Evolutionary conservation across 2,113 vertebrate genomes (phyloP), one percentile per base, ranked within the genome.

Genomic region (Panthera uncia): DNA sequence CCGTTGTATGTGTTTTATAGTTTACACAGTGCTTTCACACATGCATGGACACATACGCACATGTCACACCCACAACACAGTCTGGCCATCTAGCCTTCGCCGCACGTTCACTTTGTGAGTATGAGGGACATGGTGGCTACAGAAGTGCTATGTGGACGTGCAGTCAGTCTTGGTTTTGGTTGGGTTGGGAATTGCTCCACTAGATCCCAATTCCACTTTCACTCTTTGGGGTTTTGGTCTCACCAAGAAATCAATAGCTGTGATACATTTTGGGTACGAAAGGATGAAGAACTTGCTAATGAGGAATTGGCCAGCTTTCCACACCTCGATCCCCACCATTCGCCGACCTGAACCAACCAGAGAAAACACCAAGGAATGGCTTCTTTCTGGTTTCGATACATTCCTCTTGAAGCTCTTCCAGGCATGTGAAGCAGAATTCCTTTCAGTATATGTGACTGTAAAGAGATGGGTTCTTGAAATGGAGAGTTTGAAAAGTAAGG

Each of bases 401-500:
- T 86, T 89, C 90, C 83, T 79, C 63, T 31, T 87, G 92, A 92
- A 5, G n/a, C 71, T 84, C 66, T 88, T 91, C 71, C 52, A 94
- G 65, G 18, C 82, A 45, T n/a, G 33, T 21, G 45, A 82, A 79
- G 45, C 36, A n/a, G 92, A 89, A 94, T 93, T 96, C 94, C 68
- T 97, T 97, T 94, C 27, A 36, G 79, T 74, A 41, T 74, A 55
- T 76, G 79, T 87, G 92, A 83, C 45, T 80, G 38, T 80, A 79
- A 97, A 93, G 94, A 91, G 79, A 95, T 84, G 95, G 31, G 13
- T 89, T 89, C 89, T 93, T 95, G 79, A 92, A 57, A 73, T 52
- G n/a, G 69, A 94, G 79, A 38, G 33, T 41, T 74, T 41, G 55
- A 33, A 85, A 81, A 96, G 36, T 48, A 76, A 86, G 41, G 31